These are phyloP conservation scores for Drosophila serrata DNA, from an alignment of 1,140 invertebrate genomes.

Conservation along the genomic window DNA sequence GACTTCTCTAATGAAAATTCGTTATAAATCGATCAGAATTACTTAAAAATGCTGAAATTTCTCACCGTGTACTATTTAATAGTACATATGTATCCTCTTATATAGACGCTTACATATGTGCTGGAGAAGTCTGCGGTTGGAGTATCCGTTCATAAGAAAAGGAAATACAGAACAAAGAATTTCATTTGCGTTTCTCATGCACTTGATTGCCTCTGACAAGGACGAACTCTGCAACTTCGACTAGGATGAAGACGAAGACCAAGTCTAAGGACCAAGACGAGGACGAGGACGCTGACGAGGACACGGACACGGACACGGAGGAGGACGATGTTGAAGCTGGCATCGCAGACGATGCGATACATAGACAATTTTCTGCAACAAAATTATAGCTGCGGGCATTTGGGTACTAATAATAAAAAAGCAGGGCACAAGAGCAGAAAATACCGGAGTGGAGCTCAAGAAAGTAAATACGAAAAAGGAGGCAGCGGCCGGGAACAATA, in stretches of 20 bases:
- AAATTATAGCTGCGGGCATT: slow-evolving; percentile 79
- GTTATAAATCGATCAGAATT: not conserved
- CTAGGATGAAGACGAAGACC: slow-evolving; percentile 19
- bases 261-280: slow-evolving; percentile 10
- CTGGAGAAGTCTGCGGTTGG: slow-evolving; percentile 45
- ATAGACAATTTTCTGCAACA: slow-evolving; percentile 73
- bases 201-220: slow-evolving; percentile 73
- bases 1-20: not conserved
- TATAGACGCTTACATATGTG: slow-evolving; percentile 15
- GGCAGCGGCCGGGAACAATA: not conserved
- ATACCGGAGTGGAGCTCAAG: slow-evolving; percentile 39
- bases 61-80: not conserved
- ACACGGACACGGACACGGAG: no score
- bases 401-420: slow-evolving; percentile 69
- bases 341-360: slow-evolving; percentile 60
- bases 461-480: slow-evolving; percentile 44
- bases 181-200: slow-evolving; percentile 77
- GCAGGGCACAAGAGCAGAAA: slow-evolving; percentile 24
- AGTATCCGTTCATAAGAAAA: slow-evolving; percentile 69
- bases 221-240: slow-evolving; percentile 38
- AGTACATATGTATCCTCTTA: slow-evolving; percentile 16
- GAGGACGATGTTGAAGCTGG: slow-evolving; percentile 8
- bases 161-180: slow-evolving; percentile 73
- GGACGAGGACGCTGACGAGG: not conserved
- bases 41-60: not conserved